Conservation (phyloP, 2,888 invertebrate genomes). For the Andrena trimmerana region DNA sequence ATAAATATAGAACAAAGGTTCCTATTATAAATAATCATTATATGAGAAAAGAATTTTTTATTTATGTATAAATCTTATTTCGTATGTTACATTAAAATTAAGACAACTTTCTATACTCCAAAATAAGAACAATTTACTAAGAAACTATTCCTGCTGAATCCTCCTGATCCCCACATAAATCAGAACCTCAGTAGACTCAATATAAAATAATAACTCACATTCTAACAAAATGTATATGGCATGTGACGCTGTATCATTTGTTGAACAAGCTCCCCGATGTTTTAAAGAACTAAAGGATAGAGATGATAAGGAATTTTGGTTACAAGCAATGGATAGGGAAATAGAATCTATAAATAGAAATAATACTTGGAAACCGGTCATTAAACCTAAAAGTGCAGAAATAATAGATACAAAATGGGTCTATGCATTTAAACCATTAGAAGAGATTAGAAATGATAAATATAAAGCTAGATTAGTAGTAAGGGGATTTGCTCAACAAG, state of each 20-base stretch:
- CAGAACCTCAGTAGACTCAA: too few species aligned
- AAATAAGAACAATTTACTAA: too few species aligned
- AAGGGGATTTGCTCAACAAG: constrained; percentile 74
- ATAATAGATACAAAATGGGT: constrained; percentile 62
- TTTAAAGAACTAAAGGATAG: constrained; percentile 22
- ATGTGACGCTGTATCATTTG: constrained; percentile 23
- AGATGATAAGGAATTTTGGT: constrained; percentile 8
- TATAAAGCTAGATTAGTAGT: constrained; percentile 68
- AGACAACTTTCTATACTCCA: too few species aligned
- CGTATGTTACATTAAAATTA: too few species aligned
- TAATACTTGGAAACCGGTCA: constrained; percentile 38
- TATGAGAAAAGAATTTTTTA: too few species aligned
- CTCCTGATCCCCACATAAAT: too few species aligned
- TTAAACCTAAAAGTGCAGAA: constrained; percentile 30
- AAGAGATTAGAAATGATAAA: constrained; percentile 71
- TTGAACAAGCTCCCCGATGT: constrained; percentile 17
- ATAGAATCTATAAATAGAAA: constrained; percentile 64
- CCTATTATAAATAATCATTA: too few species aligned
- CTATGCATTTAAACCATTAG: constrained; percentile 71
- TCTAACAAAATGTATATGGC: constrained; percentile 37
- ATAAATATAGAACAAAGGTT: too few species aligned
- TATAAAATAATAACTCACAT: too few species aligned
- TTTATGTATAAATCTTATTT: too few species aligned
- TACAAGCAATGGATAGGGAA: constrained; percentile 24
- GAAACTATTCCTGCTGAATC: too few species aligned